Evolutionary conservation across 2,888 invertebrate genomes (phyloP).

Genomic region (Acrobasis consociella): DNA sequence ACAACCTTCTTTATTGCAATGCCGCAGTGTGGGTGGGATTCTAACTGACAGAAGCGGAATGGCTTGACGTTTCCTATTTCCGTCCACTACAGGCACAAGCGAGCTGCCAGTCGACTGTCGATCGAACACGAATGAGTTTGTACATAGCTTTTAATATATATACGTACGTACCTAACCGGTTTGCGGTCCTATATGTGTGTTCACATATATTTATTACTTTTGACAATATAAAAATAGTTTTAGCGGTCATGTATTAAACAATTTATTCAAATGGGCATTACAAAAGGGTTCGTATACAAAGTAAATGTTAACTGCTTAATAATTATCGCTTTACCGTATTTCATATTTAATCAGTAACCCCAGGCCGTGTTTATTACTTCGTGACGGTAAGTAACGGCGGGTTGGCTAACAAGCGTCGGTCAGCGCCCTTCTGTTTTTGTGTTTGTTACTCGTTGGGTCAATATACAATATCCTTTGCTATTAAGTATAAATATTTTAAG

Average conservation of each 20-base stretch:
- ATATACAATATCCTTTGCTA: no score
- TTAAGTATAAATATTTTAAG: no score
- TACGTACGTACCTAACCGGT: background rate
- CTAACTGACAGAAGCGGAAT: slow-evolving; percentile 9
- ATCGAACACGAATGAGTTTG: background rate
- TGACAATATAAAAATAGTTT: no score
- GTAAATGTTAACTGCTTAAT: background rate
- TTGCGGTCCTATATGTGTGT: no score
- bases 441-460: slow-evolving; percentile 10
- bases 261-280: background rate
- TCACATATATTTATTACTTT: no score
- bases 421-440: slow-evolving; percentile 37
- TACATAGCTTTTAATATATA: background rate
- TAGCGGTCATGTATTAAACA: background rate
- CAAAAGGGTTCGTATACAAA: background rate
- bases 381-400: slow-evolving; percentile 37
- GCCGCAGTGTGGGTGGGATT: background rate
- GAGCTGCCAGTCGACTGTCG: background rate
- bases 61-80: slow-evolving; percentile 32
- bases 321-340: slow-evolving; percentile 4
- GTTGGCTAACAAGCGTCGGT: slow-evolving; percentile 38
- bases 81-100: slow-evolving; percentile 23
- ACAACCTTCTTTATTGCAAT: no score
- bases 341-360: slow-evolving; percentile 25
- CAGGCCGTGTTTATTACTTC: slow-evolving; percentile 30